Conservation (phyloP, 2,888 invertebrate genomes). For the Acrocyrtus sp. region DNA sequence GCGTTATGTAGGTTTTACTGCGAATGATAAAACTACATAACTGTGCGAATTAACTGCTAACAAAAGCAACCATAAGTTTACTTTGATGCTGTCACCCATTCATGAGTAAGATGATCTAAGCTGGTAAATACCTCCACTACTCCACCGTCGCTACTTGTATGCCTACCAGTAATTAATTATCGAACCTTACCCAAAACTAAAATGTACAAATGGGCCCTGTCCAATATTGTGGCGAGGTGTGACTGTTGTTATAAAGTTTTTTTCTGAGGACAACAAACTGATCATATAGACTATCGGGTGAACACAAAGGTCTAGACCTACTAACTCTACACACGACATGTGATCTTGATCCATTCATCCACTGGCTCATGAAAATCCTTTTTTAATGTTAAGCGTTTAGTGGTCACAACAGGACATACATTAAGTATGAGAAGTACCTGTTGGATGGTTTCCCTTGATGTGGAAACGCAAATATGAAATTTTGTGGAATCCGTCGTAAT, state of each 20-base stretch:
- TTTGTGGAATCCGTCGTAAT: neutral
- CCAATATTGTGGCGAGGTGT: too few species aligned
- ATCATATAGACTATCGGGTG: constrained; percentile 16
- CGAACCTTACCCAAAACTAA: too few species aligned
- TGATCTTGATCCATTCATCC: constrained; percentile 49
- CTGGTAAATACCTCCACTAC: too few species aligned
- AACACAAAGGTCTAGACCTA: constrained; percentile 46
- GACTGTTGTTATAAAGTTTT: too few species aligned
- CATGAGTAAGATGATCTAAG: too few species aligned
- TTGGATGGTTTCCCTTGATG: constrained; percentile 9
- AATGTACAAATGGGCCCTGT: too few species aligned
- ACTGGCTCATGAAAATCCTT: constrained; percentile 31
- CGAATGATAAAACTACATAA: too few species aligned
- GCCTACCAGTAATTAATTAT: too few species aligned
- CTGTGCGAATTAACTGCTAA: constrained; percentile 9
- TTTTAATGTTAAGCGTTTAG: constrained; percentile 10
- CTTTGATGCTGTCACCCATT: too few species aligned
- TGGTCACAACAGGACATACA: constrained; percentile 23
- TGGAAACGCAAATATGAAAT: constrained; percentile 28
- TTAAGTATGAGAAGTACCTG: constrained; percentile 23
- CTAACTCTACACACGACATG: constrained; percentile 10
- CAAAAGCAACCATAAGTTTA: too few species aligned
- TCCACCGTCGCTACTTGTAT: too few species aligned
- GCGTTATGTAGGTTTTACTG: too few species aligned
- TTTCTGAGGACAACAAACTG: constrained; percentile 2